Evolutionary conservation across 2,888 invertebrate genomes (phyloP).

Genomic region (Diogma glabrata): DNA sequence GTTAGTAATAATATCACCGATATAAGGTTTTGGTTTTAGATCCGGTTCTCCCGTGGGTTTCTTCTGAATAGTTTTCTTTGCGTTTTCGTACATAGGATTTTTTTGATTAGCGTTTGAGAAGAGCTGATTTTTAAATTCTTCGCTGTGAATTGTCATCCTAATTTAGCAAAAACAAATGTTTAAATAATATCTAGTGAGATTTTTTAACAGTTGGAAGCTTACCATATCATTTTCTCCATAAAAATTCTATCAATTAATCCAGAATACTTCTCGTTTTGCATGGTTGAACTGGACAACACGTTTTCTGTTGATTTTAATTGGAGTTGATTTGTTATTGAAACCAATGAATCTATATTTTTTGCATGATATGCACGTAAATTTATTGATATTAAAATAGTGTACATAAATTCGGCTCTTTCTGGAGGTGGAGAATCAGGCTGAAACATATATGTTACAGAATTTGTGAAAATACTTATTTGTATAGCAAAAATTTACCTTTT

Average conservation of each 20-base stretch:
- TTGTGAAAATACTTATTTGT: not conserved
- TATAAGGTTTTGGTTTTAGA: no score
- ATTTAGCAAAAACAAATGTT: no score
- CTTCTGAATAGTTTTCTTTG: no score
- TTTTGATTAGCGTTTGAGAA: no score
- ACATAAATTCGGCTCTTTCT: slow-evolving; percentile 1
- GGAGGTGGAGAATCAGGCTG: slow-evolving; percentile 1
- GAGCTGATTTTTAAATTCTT: no score
- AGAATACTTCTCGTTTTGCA: not conserved
- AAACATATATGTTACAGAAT: not conserved
- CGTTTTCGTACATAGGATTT: no score
- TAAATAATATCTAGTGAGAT: no score
- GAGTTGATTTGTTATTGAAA: not conserved
- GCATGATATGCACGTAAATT: not conserved
- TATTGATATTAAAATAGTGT: not conserved
- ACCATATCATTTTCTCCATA: slow-evolving; percentile 6
- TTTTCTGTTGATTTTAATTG: not conserved
- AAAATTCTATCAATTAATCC: not conserved
- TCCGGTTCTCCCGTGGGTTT: no score
- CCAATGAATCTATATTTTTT: not conserved
- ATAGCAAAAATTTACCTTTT: slow-evolving; percentile 2
- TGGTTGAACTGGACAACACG: not conserved
- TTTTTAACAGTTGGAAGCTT: no score
- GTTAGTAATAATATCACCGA: no score
- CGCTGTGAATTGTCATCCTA: no score